Evolutionary conservation across 1,140 invertebrate species (phyloP).

Genomic region (Leptinotarsa defecta): DNA sequence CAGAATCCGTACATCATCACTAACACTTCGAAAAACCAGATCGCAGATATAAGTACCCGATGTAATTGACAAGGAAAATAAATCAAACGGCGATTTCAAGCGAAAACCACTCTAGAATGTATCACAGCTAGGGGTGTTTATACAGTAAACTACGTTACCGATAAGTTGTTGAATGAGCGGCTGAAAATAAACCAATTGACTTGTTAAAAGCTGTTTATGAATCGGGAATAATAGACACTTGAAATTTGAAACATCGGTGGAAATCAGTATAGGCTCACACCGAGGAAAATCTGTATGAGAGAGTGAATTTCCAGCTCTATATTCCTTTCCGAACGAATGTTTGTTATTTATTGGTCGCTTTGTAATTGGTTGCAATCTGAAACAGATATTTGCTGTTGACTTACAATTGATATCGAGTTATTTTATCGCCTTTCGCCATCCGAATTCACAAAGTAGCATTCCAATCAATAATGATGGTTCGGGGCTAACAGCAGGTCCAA

Average conservation of each 20-base stretch:
- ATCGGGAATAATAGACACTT: constrained; percentile 28
- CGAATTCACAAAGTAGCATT: not conserved
- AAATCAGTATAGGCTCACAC: constrained; percentile 12
- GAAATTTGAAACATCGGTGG: constrained; percentile 33
- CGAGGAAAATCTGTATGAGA: constrained; percentile 7
- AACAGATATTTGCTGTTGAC: constrained; percentile 34
- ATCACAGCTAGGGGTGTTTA: constrained; percentile 11
- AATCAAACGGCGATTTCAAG: constrained; percentile 19
- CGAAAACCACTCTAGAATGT: constrained; percentile 19
- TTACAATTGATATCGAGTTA: constrained; percentile 26
- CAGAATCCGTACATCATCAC: constrained; percentile 8
- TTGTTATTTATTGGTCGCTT: constrained; percentile 30
- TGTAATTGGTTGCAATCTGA: constrained; percentile 20
- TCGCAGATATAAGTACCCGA: constrained; percentile 19
- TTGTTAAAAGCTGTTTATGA: constrained; percentile 36
- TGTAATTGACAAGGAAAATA: constrained; percentile 31
- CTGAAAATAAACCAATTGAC: constrained; percentile 33
- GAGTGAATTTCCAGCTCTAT: not conserved
- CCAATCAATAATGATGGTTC: too few species aligned
- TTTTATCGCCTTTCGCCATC: constrained; percentile 24
- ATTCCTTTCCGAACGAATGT: constrained; percentile 27
- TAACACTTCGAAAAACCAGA: constrained; percentile 15
- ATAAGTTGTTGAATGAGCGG: constrained; percentile 27
- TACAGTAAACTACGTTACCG: constrained; percentile 22
- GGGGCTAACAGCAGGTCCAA: too few species aligned